These are phyloP conservation scores for Brenthis ino DNA, from an alignment of 2,888 invertebrate genomes.

Conservation along the genomic window DNA sequence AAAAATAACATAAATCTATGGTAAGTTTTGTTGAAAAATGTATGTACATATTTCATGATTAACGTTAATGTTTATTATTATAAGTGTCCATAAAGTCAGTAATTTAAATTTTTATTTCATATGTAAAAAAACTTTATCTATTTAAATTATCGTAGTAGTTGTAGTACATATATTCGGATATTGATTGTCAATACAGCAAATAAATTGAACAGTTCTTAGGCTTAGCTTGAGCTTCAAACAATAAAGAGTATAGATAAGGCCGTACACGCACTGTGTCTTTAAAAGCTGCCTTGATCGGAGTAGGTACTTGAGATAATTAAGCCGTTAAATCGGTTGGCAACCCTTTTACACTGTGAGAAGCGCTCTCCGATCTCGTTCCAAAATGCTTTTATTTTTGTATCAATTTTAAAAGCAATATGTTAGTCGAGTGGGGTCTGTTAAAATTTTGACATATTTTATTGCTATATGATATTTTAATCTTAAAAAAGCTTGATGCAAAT, in stretches of 20 bases:
- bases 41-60: no score
- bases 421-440: conserved; percentile 48
- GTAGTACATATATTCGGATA: neutral
- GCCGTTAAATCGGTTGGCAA: conserved; percentile 72
- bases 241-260: conserved; percentile 54
- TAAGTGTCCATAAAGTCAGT: no score
- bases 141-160: neutral
- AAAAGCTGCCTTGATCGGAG: conserved; percentile 58
- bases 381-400: conserved; percentile 66
- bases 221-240: conserved; percentile 40
- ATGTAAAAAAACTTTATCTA: no score
- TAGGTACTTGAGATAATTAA: conserved; percentile 74
- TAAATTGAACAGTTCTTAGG: conserved; percentile 31
- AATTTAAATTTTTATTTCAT: no score
- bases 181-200: conserved; percentile 26
- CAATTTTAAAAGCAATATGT: conserved; percentile 61
- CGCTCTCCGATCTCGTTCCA: conserved; percentile 50
- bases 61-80: no score
- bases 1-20: neutral
- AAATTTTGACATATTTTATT: conserved; percentile 28
- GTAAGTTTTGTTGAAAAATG: neutral
- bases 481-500: neutral
- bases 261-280: conserved; percentile 52
- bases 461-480: conserved; percentile 8
- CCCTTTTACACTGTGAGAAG: conserved; percentile 70